Percentiles rank a stretch among this genome's conserved stretches.
Conservation (phyloP, 2,113 vertebrate genomes). For the Tupaia tana region DNA sequence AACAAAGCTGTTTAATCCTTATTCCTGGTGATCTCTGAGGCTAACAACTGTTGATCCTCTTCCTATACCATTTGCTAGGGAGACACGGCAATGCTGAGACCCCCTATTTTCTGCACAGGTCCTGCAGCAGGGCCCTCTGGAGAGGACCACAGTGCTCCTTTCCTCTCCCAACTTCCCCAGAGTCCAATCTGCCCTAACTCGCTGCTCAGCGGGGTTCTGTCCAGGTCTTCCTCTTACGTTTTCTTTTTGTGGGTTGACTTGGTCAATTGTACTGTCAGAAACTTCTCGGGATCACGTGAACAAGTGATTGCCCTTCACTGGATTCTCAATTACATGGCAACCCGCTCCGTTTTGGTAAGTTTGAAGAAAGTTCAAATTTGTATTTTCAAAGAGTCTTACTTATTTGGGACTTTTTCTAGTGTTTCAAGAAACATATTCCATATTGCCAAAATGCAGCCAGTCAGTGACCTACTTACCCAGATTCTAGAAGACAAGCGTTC, state of each 20-base stretch:
- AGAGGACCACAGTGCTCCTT: neutral
- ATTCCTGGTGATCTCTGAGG: neutral
- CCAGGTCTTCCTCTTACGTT: neutral
- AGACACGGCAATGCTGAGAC: neutral
- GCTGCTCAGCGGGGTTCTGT: neutral
- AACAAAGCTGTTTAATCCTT: neutral
- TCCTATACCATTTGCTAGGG: neutral
- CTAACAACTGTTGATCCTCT: neutral
- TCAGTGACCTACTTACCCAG: neutral
- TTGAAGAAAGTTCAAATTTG: neutral
- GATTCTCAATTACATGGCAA: neutral
- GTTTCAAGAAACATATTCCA: constrained; percentile 10
- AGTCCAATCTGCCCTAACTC: neutral
- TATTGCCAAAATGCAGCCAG: neutral
- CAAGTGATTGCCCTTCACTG: neutral
- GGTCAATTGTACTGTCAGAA: neutral
- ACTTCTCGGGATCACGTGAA: neutral
- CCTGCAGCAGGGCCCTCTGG: neutral
- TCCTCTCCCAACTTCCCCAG: neutral
- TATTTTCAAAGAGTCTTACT: neutral
- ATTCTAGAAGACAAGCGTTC: neutral
- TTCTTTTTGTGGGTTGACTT: neutral
- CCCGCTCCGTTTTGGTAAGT: neutral
- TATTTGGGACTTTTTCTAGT: neutral
- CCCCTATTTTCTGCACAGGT: neutral